A percentile compares a stretch with the other conserved stretches of the same genome.
phyloP scores from a whole-genome alignment of 2,797 vertebrate species.

The Sylvilagus floridanus region DNA sequence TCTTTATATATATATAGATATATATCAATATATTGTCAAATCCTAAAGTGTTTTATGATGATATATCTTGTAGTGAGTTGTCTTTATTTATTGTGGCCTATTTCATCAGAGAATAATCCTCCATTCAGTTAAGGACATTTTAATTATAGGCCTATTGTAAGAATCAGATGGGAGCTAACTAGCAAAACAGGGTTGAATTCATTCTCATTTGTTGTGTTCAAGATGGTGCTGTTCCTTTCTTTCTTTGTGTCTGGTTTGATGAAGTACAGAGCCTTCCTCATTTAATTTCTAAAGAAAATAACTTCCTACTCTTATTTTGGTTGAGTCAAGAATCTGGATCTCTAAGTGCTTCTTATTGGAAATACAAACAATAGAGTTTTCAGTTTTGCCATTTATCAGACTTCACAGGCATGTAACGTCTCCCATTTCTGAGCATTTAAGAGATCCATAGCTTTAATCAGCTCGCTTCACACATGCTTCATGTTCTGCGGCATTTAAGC shows the following conservation, averaged over 20 bases:
- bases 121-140: neutral
- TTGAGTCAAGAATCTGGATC: neutral
- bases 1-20: too few species aligned
- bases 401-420: neutral
- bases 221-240: neutral
- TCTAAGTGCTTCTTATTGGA: neutral
- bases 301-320: neutral
- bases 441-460: neutral
- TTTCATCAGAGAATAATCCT: slow-evolving; percentile 4
- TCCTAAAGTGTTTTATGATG: slow-evolving; percentile 23
- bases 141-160: neutral
- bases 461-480: neutral
- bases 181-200: neutral
- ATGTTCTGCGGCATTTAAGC: neutral
- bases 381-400: neutral
- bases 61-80: neutral
- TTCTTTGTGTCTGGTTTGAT: neutral
- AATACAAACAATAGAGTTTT: neutral
- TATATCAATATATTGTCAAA: slow-evolving; percentile 26
- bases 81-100: neutral
- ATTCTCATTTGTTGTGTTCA: neutral
- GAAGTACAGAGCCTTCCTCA: neutral
- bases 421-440: neutral
- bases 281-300: neutral
- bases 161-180: neutral